phyloP scores from a whole-genome alignment of 2,888 invertebrate genomes.

The Rhorus exstirpatorius region DNA sequence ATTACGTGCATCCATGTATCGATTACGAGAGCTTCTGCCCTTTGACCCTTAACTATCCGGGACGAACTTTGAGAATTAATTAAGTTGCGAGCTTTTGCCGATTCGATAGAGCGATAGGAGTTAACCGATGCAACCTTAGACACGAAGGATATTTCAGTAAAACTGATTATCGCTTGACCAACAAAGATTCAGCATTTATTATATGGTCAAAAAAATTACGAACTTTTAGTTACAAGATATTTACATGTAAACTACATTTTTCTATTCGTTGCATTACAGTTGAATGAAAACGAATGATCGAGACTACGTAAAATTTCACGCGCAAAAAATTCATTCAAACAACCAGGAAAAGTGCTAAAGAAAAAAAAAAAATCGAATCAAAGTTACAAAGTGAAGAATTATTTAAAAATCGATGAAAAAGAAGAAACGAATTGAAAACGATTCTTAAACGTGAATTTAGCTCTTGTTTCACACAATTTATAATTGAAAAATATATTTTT shows the following conservation, averaged over 20 bases:
- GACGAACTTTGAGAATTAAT: constrained; percentile 44
- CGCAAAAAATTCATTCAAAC: too few species aligned
- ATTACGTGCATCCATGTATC: constrained; percentile 28
- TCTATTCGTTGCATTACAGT: too few species aligned
- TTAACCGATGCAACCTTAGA: background rate
- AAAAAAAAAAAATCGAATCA: background rate
- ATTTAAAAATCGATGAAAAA: too few species aligned
- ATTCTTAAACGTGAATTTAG: background rate
- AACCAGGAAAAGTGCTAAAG: background rate
- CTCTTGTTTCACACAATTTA: background rate
- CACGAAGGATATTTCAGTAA: background rate
- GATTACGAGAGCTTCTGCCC: constrained; percentile 16
- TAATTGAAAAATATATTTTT: background rate
- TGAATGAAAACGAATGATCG: too few species aligned
- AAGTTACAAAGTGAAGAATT: background rate
- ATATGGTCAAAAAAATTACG: background rate
- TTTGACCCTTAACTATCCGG: constrained; percentile 23
- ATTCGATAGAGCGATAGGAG: constrained; percentile 29
- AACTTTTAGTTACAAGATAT: too few species aligned
- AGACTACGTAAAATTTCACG: too few species aligned
- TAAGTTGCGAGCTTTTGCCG: constrained; percentile 29
- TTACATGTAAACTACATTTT: too few species aligned
- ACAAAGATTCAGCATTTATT: background rate
- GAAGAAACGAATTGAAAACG: constrained; percentile 27
- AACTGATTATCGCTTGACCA: background rate